Evolutionary conservation across 2,113 vertebrate genomes (phyloP).

Genomic region (Silurus meridionalis): DNA sequence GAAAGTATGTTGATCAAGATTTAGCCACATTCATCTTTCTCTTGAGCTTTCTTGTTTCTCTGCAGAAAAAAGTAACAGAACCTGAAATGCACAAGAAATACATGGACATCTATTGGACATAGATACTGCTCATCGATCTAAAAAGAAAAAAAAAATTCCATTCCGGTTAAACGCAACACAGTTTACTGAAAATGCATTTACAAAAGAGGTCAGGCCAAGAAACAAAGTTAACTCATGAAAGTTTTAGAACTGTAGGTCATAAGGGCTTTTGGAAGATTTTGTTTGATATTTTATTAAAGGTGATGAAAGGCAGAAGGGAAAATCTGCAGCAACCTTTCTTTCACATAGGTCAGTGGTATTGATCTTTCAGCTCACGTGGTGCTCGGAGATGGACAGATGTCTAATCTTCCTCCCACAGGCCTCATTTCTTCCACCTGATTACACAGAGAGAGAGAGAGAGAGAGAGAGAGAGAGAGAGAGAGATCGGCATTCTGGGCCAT

Average conservation of each 20-base stretch:
- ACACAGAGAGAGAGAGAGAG: conserved; percentile 39
- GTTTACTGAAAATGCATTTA: background rate
- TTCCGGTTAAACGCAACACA: background rate
- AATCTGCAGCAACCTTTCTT: conserved; percentile 23
- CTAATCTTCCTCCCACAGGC: conserved; percentile 50
- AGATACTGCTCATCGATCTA: conserved; percentile 5
- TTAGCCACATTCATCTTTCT: conserved; percentile 1
- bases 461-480: conserved; percentile 39
- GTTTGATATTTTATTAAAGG: conserved; percentile 15
- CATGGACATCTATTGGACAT: conserved; percentile 3
- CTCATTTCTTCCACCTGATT: conserved; percentile 45
- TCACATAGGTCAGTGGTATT: conserved; percentile 52
- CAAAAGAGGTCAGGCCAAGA: conserved; percentile 4
- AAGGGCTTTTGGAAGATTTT: background rate
- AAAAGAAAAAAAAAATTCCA: background rate
- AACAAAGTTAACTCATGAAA: background rate
- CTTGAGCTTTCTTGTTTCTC: conserved; percentile 17
- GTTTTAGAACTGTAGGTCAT: background rate
- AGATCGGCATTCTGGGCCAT: conserved; percentile 9
- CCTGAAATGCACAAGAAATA: conserved; percentile 8
- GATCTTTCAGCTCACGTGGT: conserved; percentile 56
- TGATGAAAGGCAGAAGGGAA: background rate
- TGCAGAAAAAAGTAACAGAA: background rate
- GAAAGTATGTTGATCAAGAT: conserved; percentile 46
- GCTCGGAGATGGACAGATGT: conserved; percentile 57